Evolutionary conservation across 2,113 vertebrate species (phyloP).

Genomic region (Dicrurus megarhynchus): DNA sequence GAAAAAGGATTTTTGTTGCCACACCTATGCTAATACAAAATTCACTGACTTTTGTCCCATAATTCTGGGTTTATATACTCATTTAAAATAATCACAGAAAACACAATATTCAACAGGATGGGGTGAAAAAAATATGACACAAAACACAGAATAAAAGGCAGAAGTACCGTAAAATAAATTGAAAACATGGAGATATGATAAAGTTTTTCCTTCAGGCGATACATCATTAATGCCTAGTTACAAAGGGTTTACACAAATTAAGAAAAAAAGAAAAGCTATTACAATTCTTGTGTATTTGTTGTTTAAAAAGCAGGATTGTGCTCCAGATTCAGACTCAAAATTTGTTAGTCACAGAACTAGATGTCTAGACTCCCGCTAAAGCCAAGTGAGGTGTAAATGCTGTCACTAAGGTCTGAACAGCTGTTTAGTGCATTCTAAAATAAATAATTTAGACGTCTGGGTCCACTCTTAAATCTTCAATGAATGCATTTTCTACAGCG

Average conservation of each 20-base stretch:
- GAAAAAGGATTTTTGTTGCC: not conserved
- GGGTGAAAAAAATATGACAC: not conserved
- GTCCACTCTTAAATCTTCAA: not conserved
- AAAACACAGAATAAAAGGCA: not conserved
- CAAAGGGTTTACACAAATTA: not conserved
- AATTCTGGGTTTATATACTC: not conserved
- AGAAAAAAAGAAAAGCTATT: not conserved
- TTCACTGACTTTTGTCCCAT: not conserved
- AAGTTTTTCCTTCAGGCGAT: not conserved
- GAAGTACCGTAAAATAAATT: not conserved
- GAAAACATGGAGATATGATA: not conserved
- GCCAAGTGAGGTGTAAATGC: not conserved
- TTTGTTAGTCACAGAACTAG: not conserved
- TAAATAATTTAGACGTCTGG: not conserved
- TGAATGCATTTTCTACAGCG: accelerated
- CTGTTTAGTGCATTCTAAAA: not conserved
- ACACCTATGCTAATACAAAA: not conserved
- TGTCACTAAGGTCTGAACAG: not conserved
- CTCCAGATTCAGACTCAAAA: not conserved
- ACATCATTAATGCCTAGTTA: not conserved
- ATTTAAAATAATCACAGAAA: not conserved
- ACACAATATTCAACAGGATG: too few species aligned
- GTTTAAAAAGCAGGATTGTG: not conserved
- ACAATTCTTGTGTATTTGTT: not conserved
- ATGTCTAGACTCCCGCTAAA: not conserved